A percentile compares a stretch with the other conserved stretches of the same genome.
Evolutionary conservation across 1,140 invertebrate species (phyloP).

Genomic region (Drosophila simulans): DNA sequence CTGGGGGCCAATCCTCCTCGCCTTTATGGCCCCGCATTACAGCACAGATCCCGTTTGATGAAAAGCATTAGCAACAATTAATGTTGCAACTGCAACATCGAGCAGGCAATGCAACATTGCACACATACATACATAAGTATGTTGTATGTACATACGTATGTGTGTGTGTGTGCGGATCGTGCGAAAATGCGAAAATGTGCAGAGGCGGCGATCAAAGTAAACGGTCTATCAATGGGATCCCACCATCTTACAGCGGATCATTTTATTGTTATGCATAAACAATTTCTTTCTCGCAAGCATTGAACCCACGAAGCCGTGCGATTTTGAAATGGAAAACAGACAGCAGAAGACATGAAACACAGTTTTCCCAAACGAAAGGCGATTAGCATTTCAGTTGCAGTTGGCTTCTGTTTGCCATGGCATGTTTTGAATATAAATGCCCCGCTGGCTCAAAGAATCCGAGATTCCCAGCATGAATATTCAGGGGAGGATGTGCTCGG

Average conservation of each 20-base stretch:
- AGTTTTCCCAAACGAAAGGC: conserved; percentile 27
- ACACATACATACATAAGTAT: no score
- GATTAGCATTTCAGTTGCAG: conserved; percentile 21
- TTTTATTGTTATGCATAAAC: conserved; percentile 46
- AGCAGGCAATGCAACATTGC: not conserved
- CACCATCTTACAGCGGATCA: conserved; percentile 14
- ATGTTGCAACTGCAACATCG: conserved; percentile 26
- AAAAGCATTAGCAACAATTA: conserved; percentile 39
- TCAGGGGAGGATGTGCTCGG: conserved; percentile 1
- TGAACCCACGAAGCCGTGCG: conserved; percentile 40
- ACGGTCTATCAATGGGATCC: conserved; percentile 29
- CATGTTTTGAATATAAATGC: conserved; percentile 36
- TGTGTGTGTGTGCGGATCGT: conserved; percentile 20
- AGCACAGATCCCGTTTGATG: conserved; percentile 29
- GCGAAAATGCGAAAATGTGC: conserved; percentile 37
- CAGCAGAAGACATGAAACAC: conserved; percentile 9
- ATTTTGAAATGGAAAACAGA: conserved; percentile 52
- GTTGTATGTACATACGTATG: no score
- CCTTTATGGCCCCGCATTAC: conserved; percentile 1
- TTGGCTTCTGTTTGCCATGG: conserved; percentile 12
- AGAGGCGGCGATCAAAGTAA: conserved; percentile 33
- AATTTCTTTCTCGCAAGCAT: conserved; percentile 32
- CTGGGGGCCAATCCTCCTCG: conserved; percentile 3
- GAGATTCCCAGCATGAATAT: conserved; percentile 38
- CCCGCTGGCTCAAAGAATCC: conserved; percentile 4